Percentiles rank a stretch among this genome's conserved stretches.
These are phyloP conservation scores for Drosophila guanche DNA, from an alignment of 1,140 invertebrate genomes.

Conservation along the genomic window DNA sequence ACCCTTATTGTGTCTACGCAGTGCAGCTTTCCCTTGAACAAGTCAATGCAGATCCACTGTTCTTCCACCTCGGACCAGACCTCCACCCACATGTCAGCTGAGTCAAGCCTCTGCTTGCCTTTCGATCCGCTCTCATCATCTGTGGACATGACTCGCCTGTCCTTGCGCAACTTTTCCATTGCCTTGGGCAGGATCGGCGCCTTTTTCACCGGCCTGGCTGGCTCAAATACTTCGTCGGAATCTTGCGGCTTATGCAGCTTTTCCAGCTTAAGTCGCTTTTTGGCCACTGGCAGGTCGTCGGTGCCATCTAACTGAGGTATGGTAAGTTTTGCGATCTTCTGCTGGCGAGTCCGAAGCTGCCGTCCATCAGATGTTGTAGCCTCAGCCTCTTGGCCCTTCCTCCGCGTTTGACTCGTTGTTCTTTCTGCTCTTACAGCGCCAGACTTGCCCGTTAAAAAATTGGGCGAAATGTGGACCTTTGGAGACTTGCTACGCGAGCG, in stretches of 20 bases:
- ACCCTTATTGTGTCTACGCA: constrained; percentile 90
- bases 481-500: constrained; percentile 73
- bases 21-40: constrained; percentile 89
- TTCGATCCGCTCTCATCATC: constrained; percentile 84
- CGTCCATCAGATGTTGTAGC: constrained; percentile 8
- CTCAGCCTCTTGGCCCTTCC: constrained; percentile 28
- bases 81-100: constrained; percentile 92
- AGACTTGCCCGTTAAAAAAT: constrained; percentile 43
- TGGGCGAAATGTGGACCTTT: constrained; percentile 64
- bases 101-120: constrained; percentile 82
- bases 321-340: constrained; percentile 18
- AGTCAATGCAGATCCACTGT: constrained; percentile 92
- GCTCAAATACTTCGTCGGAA: constrained; percentile 64
- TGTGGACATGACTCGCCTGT: constrained; percentile 86
- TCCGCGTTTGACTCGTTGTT: neutral
- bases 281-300: constrained; percentile 80
- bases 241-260: constrained; percentile 47
- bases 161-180: constrained; percentile 69
- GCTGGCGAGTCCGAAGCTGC: constrained; percentile 50
- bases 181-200: constrained; percentile 64
- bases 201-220: constrained; percentile 61
- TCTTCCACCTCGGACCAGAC: constrained; percentile 92
- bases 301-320: constrained; percentile 85
- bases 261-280: constrained; percentile 56
- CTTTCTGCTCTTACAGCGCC: neutral